Base-by-base conservation (phyloP, 64 coral and sea anemone species). In the Exaiptasia diaphana region DNA sequence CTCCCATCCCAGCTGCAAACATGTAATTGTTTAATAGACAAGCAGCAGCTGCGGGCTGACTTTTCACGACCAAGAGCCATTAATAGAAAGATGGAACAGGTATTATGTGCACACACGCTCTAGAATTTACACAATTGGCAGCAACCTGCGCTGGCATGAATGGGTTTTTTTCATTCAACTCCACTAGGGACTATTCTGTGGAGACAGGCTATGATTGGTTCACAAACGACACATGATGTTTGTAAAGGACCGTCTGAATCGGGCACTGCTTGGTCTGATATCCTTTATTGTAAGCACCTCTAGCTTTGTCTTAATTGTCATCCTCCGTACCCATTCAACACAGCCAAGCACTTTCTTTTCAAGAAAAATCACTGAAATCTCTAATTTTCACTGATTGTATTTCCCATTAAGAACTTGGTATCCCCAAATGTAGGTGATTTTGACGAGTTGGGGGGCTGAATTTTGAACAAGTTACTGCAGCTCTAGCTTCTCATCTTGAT, bases 241-340 rank as follows among this genome's bases (percentile, higher is more conserved):
- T 94, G 91, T 89, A 85, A 76, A 93, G 84, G 42, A 59, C 77
- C 78, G 79, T 57, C 80, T 89, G 86, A 78, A 84, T 89, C 64
- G 62, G 73, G 73, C 75, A 83, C 54, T 58, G 38, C 91, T n/a
- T 89, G 74, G 86, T 76, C 86, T 77, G 43, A 62, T 77, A 89
- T 88, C 86, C 86, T 88, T 94, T 88, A 88, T 77, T 87, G 65
- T 74, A 76, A 32, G 64, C 72, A 75, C 77, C 81, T 77, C 89
- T 29, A 89, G 50, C 91, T 89, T 94, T 94, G 91, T 94, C 83
- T 94, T 77, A 94, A 94, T 94, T 94, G 91, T 94, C 91, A 89
- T 69, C 76, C 86, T 89, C 72, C 45, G 76, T 78, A 53, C 74
- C 73, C 41, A 94, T 94, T 94, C 79, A 94, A 55, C 31, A 41